Evolutionary conservation across 1,140 invertebrate species (phyloP).

Genomic region (Holotrichia oblita): DNA sequence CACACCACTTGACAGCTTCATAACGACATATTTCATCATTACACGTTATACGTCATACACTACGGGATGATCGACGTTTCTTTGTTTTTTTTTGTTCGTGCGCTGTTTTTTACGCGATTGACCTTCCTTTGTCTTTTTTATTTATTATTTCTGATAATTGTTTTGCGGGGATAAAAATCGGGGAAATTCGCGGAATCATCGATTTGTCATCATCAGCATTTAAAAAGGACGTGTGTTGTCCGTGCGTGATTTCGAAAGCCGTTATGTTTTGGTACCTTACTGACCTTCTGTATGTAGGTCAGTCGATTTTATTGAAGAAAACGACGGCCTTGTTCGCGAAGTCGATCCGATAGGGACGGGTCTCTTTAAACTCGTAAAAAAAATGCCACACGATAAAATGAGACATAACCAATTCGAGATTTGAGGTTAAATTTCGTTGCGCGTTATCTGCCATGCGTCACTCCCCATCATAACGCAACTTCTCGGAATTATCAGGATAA

Average conservation of each 20-base stretch:
- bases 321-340: conserved; percentile 38
- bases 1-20: conserved; percentile 37
- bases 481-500: neutral
- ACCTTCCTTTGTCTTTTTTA: conserved; percentile 25
- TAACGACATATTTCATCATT: conserved; percentile 41
- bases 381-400: neutral
- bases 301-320: conserved; percentile 42
- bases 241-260: conserved; percentile 38
- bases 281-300: conserved; percentile 47
- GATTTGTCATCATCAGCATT: conserved; percentile 21
- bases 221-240: conserved; percentile 29
- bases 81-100: conserved; percentile 17
- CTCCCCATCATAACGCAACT: neutral
- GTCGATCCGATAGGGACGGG: neutral
- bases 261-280: conserved; percentile 40
- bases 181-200: neutral
- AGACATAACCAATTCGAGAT: neutral
- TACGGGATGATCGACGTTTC: conserved; percentile 24
- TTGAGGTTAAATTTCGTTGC: conserved; percentile 3
- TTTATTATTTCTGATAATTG: neutral
- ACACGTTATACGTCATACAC: conserved; percentile 10
- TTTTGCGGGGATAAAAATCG: neutral
- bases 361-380: neutral
- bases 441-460: conserved; percentile 27
- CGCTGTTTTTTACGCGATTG: neutral